Conservation (phyloP, 2,797 vertebrate species). For the Hydrolagus colliei region DNA sequence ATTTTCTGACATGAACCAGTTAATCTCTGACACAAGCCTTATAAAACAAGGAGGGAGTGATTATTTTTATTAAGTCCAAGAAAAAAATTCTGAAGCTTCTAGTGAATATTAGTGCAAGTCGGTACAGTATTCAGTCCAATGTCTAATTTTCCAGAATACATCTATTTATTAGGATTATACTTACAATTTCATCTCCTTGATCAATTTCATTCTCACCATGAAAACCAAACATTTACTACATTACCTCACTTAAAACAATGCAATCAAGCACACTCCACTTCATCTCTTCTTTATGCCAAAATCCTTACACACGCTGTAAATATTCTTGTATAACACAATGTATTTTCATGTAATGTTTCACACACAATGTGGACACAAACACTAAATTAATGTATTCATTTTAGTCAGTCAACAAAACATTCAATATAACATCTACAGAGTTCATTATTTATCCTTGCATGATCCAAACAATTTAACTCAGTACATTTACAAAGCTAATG, state of each 20-base stretch:
- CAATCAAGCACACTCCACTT: slow-evolving; percentile 11
- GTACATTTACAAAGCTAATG: slow-evolving; percentile 50
- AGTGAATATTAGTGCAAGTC: background rate
- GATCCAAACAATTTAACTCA: slow-evolving; percentile 22
- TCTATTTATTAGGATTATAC: background rate
- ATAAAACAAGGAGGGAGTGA: background rate
- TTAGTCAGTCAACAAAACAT: slow-evolving; percentile 26
- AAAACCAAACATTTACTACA: slow-evolving; percentile 17
- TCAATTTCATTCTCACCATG: slow-evolving; percentile 5
- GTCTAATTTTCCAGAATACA: background rate
- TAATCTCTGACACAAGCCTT: too few species aligned
- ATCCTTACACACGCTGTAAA: background rate
- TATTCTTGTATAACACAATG: background rate
- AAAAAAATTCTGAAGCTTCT: background rate
- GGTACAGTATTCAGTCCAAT: slow-evolving; percentile 10
- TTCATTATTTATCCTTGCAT: slow-evolving; percentile 27
- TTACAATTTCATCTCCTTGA: slow-evolving; percentile 25
- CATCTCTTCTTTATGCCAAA: background rate
- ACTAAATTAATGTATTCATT: slow-evolving; percentile 15
- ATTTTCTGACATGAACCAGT: background rate
- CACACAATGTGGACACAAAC: background rate
- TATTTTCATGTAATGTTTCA: background rate
- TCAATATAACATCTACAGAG: slow-evolving; percentile 27
- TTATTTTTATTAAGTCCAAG: too few species aligned
- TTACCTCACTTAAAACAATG: background rate